Evolutionary conservation across 1,140 invertebrate genomes (phyloP), one percentile per base, ranked within the genome.

Genomic region (Polyergus mexicanus): DNA sequence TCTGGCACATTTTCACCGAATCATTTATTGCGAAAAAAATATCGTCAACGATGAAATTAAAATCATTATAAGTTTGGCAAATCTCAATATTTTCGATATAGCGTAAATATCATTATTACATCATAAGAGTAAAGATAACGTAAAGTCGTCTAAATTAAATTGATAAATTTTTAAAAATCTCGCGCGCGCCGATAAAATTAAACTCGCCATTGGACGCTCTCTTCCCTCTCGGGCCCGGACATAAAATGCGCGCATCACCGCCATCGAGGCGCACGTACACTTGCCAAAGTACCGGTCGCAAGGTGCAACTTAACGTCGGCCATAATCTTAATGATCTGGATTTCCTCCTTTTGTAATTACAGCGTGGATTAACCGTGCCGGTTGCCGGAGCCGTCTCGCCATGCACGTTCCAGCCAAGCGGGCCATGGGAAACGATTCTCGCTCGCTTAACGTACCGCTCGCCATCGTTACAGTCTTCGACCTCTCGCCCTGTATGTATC

Each of bases 381-480:
- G 28, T 51, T 77, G 58, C 68, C 71, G 51, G 51, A 65, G 41
- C 38, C 16, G 51, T 25, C 41, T 22, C 56, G 44, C n/a, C 62
- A 44, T 58, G 81, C 69, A 54, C 84, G 68, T 68, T 56, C 51
- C 86, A 68, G 22, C 19, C 47, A 62, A 69, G n/a, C 32, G 84
- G 77, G 75, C 68, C 84, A 89, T 89, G 88, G 87, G 88, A 89
- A 89, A 89, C 87, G 87, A 89, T 85, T 88, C 86, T 77, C 75
- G 60, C 1, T 19, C 68, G 84, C 62, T 86, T 86, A 78, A 89
- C 76, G 72, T 16, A 66, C 84, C 47, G n/a, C 65, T 87, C 85
- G 32, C n/a, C 84, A 60, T 41, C 56, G 41, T 44, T 51, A 51
- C 78, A 71, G 38, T 41, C 85, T 76, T 84, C 78, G 72, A 84